Conservation (phyloP, 2,888 invertebrate genomes). For the Tetropium fuscum region DNA sequence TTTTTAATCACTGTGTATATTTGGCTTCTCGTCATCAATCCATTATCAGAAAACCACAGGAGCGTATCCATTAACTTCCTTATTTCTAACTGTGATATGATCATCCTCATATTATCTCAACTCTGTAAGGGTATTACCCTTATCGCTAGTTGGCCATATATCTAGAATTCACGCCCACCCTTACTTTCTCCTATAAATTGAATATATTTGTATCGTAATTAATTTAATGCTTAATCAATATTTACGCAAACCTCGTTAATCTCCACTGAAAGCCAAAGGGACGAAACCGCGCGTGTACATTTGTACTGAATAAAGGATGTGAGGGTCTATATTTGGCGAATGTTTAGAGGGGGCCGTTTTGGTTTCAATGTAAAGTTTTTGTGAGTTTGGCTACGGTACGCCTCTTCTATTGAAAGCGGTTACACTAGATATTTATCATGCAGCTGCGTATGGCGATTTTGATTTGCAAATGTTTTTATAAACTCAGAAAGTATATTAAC, state of each 20-base stretch:
- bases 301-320: constrained; percentile 16
- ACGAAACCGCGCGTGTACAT: background rate
- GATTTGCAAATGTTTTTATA: no score
- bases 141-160: constrained; percentile 28
- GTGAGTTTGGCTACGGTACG: constrained; percentile 7
- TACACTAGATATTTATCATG: no score
- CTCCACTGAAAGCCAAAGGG: constrained; percentile 15
- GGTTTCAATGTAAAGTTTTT: constrained; percentile 17
- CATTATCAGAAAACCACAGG: no score
- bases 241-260: constrained; percentile 22
- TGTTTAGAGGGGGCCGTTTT: constrained; percentile 11
- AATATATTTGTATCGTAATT: constrained; percentile 31
- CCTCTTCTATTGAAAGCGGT: background rate
- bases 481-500: no score
- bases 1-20: no score
- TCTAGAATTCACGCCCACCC: constrained; percentile 33
- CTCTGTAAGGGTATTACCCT: constrained; percentile 19
- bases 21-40: no score
- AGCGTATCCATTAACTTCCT: no score
- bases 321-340: constrained; percentile 25
- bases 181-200: constrained; percentile 14
- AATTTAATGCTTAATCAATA: constrained; percentile 42
- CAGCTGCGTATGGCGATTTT: no score
- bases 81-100: no score
- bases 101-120: no score